These are phyloP conservation scores for Theodoxus fluviatilis DNA, from an alignment of 2,888 invertebrate species.

Conservation along the genomic window DNA sequence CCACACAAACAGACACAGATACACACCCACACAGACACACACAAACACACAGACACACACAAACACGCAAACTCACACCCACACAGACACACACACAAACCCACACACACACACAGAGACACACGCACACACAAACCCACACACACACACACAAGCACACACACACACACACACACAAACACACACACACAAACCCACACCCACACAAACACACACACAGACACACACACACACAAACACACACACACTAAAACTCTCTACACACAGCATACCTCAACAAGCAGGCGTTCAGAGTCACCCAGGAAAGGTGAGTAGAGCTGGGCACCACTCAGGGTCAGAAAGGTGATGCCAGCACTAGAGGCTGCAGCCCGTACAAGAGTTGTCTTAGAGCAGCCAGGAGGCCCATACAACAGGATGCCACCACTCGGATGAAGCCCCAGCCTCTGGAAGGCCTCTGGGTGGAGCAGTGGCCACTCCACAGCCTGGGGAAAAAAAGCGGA, in stretches of 20 bases:
- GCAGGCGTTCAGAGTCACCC: slow-evolving; percentile 73
- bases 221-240: background rate
- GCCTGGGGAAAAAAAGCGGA: slow-evolving; percentile 39
- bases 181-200: too few species aligned
- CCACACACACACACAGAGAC: too few species aligned
- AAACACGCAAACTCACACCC: too few species aligned
- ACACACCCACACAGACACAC: too few species aligned
- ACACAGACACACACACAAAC: too few species aligned
- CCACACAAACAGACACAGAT: too few species aligned
- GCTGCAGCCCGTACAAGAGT: slow-evolving; percentile 72
- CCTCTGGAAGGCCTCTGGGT: slow-evolving; percentile 48
- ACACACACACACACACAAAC: too few species aligned
- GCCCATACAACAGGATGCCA: slow-evolving; percentile 73
- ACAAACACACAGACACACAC: too few species aligned
- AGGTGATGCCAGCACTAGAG: slow-evolving; percentile 67
- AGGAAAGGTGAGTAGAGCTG: slow-evolving; percentile 74
- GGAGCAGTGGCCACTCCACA: slow-evolving; percentile 56
- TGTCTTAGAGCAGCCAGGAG: slow-evolving; percentile 76
- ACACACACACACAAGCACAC: too few species aligned
- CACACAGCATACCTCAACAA: slow-evolving; percentile 65
- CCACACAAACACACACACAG: too few species aligned
- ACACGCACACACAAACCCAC: too few species aligned
- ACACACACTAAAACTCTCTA: background rate
- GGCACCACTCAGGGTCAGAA: slow-evolving; percentile 71
- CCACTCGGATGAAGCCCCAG: slow-evolving; percentile 49